Evolutionary conservation across 1,140 invertebrate genomes (phyloP).

Genomic region (Pachyrhynchus sulphureomaculatus): DNA sequence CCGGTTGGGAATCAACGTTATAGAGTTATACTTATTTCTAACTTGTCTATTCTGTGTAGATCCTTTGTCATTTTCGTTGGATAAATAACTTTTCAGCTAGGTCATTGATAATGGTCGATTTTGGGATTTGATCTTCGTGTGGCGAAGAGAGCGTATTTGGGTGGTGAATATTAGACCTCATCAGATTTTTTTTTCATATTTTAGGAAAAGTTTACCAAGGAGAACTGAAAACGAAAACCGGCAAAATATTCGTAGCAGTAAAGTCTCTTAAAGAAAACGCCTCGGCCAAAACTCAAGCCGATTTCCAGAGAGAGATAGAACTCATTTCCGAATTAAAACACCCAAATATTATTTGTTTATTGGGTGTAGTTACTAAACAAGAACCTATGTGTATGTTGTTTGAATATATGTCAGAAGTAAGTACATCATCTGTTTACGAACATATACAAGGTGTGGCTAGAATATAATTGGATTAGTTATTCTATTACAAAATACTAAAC

Average conservation of each 20-base stretch:
- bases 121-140: too few relatives aligned
- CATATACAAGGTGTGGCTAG: too few relatives aligned
- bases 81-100: too few relatives aligned
- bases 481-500: too few relatives aligned
- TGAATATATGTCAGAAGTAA: conserved; percentile 83
- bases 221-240: conserved; percentile 70
- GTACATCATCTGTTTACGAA: not conserved
- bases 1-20: too few relatives aligned
- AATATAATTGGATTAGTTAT: not conserved
- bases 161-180: too few relatives aligned
- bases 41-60: too few relatives aligned
- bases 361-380: conserved; percentile 88
- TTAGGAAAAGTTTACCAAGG: conserved; percentile 83
- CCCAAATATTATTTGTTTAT: conserved; percentile 93
- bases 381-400: conserved; percentile 91
- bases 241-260: conserved; percentile 82
- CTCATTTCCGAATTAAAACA: conserved; percentile 91
- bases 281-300: conserved; percentile 85
- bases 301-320: conserved; percentile 89
- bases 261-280: conserved; percentile 95
- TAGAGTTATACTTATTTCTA: too few relatives aligned
- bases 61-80: too few relatives aligned
- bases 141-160: too few relatives aligned
- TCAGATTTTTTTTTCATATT: conserved; percentile 19
- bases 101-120: too few relatives aligned